phyloP scores from a whole-genome alignment of 2,113 vertebrate genomes.

The Alethe castanea region DNA sequence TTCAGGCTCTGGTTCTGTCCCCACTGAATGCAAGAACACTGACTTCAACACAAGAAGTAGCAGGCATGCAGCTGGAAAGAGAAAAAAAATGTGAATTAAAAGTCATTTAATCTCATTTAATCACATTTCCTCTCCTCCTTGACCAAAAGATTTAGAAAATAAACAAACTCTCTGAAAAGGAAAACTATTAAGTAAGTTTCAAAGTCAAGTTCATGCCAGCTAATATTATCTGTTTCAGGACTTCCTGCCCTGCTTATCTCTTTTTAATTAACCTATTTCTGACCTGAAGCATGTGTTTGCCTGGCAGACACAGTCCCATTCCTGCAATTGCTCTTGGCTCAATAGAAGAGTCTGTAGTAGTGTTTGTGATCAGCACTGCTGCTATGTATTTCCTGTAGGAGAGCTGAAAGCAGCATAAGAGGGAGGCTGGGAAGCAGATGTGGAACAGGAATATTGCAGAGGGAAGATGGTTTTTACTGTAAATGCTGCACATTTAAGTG shows the following conservation, averaged over 20 bases:
- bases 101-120: constrained; percentile 13
- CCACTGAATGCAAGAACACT: neutral
- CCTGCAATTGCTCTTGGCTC: neutral
- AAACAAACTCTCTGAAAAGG: neutral
- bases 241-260: constrained; percentile 21
- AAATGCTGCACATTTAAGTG: neutral
- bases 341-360: neutral
- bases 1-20: neutral
- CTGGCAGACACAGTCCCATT: neutral
- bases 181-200: constrained; percentile 33
- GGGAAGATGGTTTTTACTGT: neutral
- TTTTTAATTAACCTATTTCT: constrained; percentile 57
- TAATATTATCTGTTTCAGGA: constrained; percentile 33
- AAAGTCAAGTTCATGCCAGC: constrained; percentile 34
- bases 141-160: neutral
- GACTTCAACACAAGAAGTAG: neutral
- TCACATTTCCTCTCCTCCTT: constrained; percentile 16
- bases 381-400: neutral
- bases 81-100: constrained; percentile 10
- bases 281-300: neutral
- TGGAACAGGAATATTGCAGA: neutral
- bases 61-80: neutral
- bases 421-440: neutral
- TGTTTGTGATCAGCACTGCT: neutral
- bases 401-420: neutral